Conservation (phyloP, 1,140 invertebrate genomes). For the Ceratosolen fusciceps region DNA sequence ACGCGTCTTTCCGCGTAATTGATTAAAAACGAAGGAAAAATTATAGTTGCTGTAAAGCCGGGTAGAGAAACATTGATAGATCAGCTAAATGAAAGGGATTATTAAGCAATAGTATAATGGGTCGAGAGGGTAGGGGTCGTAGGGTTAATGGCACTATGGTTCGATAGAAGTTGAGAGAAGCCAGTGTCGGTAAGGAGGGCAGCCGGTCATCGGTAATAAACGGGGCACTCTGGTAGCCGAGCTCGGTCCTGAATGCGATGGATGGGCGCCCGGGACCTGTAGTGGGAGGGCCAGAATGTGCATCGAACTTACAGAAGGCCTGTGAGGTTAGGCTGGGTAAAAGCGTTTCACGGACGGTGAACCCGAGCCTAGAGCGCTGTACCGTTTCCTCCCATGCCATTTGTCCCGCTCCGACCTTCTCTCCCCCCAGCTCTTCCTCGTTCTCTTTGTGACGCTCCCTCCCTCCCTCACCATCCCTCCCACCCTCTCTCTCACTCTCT, state of each 20-base stretch:
- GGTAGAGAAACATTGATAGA: too few species aligned
- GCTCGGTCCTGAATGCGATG: conserved; percentile 23
- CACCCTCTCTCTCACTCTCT: background rate
- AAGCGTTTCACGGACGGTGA: conserved; percentile 7
- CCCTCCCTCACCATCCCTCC: background rate
- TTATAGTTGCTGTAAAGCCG: too few species aligned
- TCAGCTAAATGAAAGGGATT: too few species aligned
- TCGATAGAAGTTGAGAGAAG: too few species aligned
- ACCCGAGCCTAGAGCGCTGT: background rate
- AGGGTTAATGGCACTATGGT: too few species aligned
- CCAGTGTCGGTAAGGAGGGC: too few species aligned
- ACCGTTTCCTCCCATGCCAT: background rate
- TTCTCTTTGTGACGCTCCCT: background rate
- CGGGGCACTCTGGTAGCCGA: background rate
- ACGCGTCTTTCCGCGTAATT: too few species aligned
- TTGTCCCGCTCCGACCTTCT: background rate
- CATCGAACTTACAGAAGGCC: conserved; percentile 13
- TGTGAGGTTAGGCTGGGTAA: conserved; percentile 12
- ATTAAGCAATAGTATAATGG: too few species aligned
- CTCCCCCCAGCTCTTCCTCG: background rate
- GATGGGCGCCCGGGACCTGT: conserved; percentile 41
- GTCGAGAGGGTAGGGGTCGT: too few species aligned
- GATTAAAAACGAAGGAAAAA: too few species aligned
- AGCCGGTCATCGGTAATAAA: too few species aligned
- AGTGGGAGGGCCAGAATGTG: conserved; percentile 44